Base-by-base conservation (phyloP, 2,888 invertebrate genomes). In the Molorchus minor region DNA sequence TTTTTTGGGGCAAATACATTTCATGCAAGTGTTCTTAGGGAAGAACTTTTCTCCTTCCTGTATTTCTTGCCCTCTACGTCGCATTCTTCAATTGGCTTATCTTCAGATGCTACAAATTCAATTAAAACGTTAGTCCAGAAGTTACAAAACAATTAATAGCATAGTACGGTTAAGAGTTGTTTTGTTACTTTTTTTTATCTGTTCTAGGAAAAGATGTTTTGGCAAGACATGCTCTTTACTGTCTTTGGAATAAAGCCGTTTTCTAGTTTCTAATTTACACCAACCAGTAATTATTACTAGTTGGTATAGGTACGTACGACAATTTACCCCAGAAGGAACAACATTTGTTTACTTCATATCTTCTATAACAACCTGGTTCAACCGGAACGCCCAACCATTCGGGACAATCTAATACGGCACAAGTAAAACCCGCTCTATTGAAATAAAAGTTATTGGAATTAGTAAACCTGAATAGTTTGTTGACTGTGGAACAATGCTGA, bases 391-490 rank as follows among this genome's bases (percentile, higher is more conserved):
- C 62, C 3, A 64, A 35, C 58, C 64, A 64, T 58, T 65, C 65
- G 10, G 65, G 60, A 25, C 67, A 74, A 17, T 71, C 71, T 17
- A 72, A 54, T 8, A 68, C 47, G 4, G 72, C 71, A 44, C 72
- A 68, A 0, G 25, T 38, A 45, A 74, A 71, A 8, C 40, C 41
- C 16, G 52, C 7, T 17, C 35, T 43, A 7, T 57, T 60, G 16
- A 21, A 57, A 58, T 13, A 25, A 35, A 20, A 35, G n/a, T 15
- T 49, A n/a, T 25, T 16, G 20, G n/a, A 13, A 33, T 33, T 2
- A 16, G 25, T 25, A 46, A 12, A 16, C n/a, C n/a, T n/a, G n/a
- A n/a, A n/a, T n/a, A n/a, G n/a, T n/a, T n/a, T n/a, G n/a, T n/a
- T n/a, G n/a, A n/a, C n/a, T n/a, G n/a, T n/a, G n/a, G n/a, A n/a